Base-by-base conservation (phyloP, 2,113 vertebrate genomes). In the Orycteropus afer region DNA sequence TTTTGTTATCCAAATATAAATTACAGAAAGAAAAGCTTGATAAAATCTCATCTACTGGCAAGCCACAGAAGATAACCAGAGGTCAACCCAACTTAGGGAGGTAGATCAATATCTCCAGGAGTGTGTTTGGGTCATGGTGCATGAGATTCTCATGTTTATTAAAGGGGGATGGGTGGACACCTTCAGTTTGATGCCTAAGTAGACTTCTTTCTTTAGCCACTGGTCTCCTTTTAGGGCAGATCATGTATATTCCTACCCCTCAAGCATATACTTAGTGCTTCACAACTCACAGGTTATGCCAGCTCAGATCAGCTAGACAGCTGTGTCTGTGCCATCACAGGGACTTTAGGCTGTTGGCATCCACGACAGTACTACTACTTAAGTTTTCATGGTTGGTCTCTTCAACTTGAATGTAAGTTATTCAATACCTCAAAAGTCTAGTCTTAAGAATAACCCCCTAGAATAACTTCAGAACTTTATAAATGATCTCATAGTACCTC, bases 1-100 rank as follows among this genome's bases (percentile, higher is more conserved):
- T 89, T 42, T 42, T 47, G 45, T 3, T 37, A 49, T 53, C 45
- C 47, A 49, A 55, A 37, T 61, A 86, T 42, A 73, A 61, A 92
- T 76, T 61, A 67, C 79, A 80, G 86, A 80, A 83, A 59, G 59
- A 59, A 91, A 97, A 82, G 0, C 22, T 82, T 8, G 8, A 40
- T 73, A 22, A 91, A 84, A 85, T 55, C 42, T 93, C 74, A 20
- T 65, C 65, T 61, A 81, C 42, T 40, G 51, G 83, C 76, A 29
- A 78, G 20, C 55, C 29, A 74, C 14, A 34, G 42, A 69, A 61
- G 45, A 89, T 57, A 89, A 67, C 18, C 37, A 23, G 12, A 69
- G 34, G 10, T 34, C 51, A 59, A 32, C 32, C 29, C 13, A 77
- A 22, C 59, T 65, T 65, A 13, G 45, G 63, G 79, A 8, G 23